phyloP scores from a whole-genome alignment of 1,140 invertebrate species.

The Solenopsis fugax region DNA sequence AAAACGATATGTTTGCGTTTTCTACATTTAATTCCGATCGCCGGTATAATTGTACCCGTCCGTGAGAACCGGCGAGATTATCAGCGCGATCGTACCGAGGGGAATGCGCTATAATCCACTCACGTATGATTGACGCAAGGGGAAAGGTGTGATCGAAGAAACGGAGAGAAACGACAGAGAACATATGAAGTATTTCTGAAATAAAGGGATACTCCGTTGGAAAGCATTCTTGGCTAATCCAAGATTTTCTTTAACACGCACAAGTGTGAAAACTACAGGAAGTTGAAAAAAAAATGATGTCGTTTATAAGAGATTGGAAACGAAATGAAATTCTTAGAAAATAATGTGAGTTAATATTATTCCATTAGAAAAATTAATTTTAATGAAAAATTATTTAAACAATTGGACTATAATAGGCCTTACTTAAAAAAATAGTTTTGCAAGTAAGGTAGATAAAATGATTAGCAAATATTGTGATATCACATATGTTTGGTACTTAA shows the following conservation, averaged over 20 bases:
- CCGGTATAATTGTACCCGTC: conserved; percentile 28
- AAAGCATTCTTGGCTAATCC: neutral
- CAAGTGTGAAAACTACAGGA: neutral
- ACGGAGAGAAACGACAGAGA: neutral
- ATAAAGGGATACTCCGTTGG: neutral
- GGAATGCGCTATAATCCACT: conserved; percentile 50
- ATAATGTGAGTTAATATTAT: neutral
- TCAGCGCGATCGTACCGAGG: conserved; percentile 45
- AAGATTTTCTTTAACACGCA: neutral
- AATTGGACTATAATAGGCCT: too few species aligned
- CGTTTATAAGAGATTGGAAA: neutral
- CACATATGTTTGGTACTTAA: too few species aligned
- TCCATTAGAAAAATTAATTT: too few species aligned
- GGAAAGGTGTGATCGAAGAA: conserved; percentile 23
- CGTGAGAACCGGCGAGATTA: conserved; percentile 61
- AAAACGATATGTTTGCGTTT: conserved; percentile 77
- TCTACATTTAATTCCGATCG: conserved; percentile 66
- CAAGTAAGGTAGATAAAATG: too few species aligned
- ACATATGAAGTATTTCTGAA: neutral
- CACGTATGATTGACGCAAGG: neutral
- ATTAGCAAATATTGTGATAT: too few species aligned
- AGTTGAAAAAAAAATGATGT: neutral
- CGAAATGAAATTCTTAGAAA: neutral
- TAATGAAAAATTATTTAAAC: too few species aligned
- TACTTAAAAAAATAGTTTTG: too few species aligned